Evolutionary conservation across 2,888 invertebrate genomes (phyloP).

Genomic region (Suillia variegata): DNA sequence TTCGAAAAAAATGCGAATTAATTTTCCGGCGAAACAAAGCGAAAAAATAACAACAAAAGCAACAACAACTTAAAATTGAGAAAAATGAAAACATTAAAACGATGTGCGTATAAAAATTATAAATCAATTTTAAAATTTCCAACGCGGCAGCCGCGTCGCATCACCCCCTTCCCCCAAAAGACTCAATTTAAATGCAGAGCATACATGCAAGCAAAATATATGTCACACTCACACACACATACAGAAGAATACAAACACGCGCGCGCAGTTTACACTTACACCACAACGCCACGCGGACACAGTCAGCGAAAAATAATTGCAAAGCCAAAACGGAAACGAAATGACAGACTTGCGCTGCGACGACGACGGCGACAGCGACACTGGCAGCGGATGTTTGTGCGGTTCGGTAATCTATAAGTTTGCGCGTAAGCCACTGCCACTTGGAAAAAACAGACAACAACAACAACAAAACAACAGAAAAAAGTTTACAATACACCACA

Average conservation of each 20-base stretch:
- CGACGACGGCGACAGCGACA: too few species aligned
- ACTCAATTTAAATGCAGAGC: neutral
- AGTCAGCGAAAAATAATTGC: conserved; percentile 4
- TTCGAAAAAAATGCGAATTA: neutral
- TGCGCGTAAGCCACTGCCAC: neutral
- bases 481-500: neutral
- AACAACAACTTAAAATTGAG: neutral
- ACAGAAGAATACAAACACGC: neutral
- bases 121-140: conserved; percentile 2
- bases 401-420: neutral
- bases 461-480: neutral
- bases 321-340: neutral
- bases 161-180: neutral
- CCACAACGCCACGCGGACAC: too few species aligned
- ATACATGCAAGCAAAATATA: neutral
- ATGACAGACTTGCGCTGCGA: neutral
- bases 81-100: neutral
- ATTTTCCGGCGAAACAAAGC: neutral
- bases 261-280: too few species aligned
- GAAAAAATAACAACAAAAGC: neutral
- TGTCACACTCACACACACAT: neutral
- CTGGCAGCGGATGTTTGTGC: conserved; percentile 2
- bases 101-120: conserved; percentile 1
- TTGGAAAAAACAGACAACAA: neutral
- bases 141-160: neutral